A percentile compares a stretch with the other conserved stretches of the same genome.
Conservation (phyloP, 2,888 invertebrate genomes). For the Scaeva pyrastri region DNA sequence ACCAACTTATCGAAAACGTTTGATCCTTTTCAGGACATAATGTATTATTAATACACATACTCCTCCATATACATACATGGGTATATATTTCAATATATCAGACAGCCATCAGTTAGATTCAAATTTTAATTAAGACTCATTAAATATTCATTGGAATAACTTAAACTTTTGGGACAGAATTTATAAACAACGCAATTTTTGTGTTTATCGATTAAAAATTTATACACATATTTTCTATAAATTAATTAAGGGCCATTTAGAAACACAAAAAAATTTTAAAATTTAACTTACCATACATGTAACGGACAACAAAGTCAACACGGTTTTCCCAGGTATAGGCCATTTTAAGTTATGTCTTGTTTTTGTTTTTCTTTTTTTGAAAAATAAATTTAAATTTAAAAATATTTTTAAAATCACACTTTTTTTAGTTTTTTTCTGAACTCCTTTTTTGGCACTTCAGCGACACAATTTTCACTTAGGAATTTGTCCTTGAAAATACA, state of each 20-base stretch:
- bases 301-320: slow-evolving; percentile 92
- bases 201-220: background rate
- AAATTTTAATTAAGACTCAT: slow-evolving; percentile 32
- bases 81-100: no score
- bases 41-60: background rate
- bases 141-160: slow-evolving; percentile 2
- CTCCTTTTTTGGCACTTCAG: slow-evolving; percentile 52
- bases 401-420: slow-evolving; percentile 53
- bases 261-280: background rate
- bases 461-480: slow-evolving; percentile 47
- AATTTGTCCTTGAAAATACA: slow-evolving; percentile 39
- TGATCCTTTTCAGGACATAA: slow-evolving; percentile 26
- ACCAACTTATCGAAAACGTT: background rate
- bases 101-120: background rate
- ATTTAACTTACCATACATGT: slow-evolving; percentile 89
- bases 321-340: slow-evolving; percentile 94
- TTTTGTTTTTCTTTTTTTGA: slow-evolving; percentile 61
- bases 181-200: background rate
- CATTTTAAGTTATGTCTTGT: slow-evolving; percentile 84
- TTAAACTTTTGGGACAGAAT: background rate
- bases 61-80: background rate
- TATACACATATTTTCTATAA: background rate
- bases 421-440: slow-evolving; percentile 5
- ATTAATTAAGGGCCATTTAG: background rate
- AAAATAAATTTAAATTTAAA: slow-evolving; percentile 42